These are phyloP conservation scores for Ochropleura leucogaster DNA, from an alignment of 2,888 invertebrate genomes.

Conservation along the genomic window DNA sequence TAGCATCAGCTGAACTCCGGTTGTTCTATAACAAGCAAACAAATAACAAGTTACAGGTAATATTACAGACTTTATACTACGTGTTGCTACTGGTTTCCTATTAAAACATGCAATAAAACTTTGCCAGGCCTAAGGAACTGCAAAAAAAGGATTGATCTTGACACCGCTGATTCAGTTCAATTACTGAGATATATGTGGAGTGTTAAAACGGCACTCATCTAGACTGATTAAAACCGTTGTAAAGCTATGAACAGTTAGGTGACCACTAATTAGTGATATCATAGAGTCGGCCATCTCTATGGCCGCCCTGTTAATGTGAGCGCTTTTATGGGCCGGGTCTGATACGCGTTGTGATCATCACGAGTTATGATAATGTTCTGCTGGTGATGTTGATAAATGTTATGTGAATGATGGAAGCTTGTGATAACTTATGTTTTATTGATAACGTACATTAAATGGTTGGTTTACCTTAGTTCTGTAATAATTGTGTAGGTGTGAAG, in stretches of 20 bases:
- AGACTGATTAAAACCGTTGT: constrained; percentile 60
- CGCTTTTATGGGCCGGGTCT: constrained; percentile 32
- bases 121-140: not conserved
- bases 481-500: constrained; percentile 1
- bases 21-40: no score
- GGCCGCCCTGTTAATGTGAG: constrained; percentile 40
- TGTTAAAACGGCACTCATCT: constrained; percentile 37
- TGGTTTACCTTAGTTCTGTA: not conserved
- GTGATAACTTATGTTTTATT: constrained; percentile 13
- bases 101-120: not conserved
- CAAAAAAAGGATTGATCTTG: constrained; percentile 17
- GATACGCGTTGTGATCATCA: constrained; percentile 39
- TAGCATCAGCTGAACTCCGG: no score
- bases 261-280: constrained; percentile 59
- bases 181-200: constrained; percentile 32
- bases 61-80: no score
- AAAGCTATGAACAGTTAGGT: constrained; percentile 51
- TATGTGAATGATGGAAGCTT: not conserved
- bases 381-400: constrained; percentile 25
- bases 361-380: constrained; percentile 41
- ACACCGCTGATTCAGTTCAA: constrained; percentile 14
- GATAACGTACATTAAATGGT: not conserved
- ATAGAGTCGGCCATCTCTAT: constrained; percentile 45
- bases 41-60: no score
- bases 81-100: not conserved